phyloP scores from a whole-genome alignment of 2,888 invertebrate genomes.

The Drosophila phalerata region DNA sequence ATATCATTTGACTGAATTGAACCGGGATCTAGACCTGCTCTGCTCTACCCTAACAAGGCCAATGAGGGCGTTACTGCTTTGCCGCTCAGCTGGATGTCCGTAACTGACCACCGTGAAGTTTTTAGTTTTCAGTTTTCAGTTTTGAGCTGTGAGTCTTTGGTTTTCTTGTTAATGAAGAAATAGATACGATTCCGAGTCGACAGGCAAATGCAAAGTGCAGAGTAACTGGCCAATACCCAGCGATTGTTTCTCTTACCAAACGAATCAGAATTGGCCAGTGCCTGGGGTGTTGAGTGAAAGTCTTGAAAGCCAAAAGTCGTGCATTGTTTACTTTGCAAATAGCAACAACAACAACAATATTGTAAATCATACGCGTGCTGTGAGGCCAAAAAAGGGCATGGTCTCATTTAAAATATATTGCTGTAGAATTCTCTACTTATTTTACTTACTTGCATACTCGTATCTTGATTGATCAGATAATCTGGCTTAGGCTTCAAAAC shows the following conservation, averaged over 20 bases:
- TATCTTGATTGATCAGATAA: constrained; percentile 40
- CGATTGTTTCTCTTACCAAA: constrained; percentile 12
- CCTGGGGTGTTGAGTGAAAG: constrained; percentile 72
- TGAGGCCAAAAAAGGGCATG: constrained; percentile 21
- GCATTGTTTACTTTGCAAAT: constrained; percentile 58
- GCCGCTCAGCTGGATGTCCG: constrained; percentile 70
- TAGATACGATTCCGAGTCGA: constrained; percentile 50
- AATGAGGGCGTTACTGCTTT: constrained; percentile 70
- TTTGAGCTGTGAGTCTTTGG: constrained; percentile 5
- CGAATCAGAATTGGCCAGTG: constrained; percentile 59
- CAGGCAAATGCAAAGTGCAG: constrained; percentile 50
- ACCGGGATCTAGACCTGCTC: constrained; percentile 17
- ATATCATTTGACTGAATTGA: constrained; percentile 56
- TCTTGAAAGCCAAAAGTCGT: constrained; percentile 69
- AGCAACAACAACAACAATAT: constrained; percentile 15
- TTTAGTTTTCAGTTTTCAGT: constrained; percentile 15
- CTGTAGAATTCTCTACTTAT: constrained; percentile 13
- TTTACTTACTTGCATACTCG: not conserved
- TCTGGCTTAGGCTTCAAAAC: constrained; percentile 22
- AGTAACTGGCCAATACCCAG: constrained; percentile 46
- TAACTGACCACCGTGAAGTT: constrained; percentile 73
- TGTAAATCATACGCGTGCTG: constrained; percentile 49
- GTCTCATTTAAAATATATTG: constrained; percentile 45
- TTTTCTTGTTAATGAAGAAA: constrained; percentile 76
- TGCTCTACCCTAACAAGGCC: constrained; percentile 60